Percentiles rank a stretch among this genome's conserved stretches.
Evolutionary conservation across 2,797 vertebrate genomes (phyloP).

Genomic region (Eulemur rubriventer): DNA sequence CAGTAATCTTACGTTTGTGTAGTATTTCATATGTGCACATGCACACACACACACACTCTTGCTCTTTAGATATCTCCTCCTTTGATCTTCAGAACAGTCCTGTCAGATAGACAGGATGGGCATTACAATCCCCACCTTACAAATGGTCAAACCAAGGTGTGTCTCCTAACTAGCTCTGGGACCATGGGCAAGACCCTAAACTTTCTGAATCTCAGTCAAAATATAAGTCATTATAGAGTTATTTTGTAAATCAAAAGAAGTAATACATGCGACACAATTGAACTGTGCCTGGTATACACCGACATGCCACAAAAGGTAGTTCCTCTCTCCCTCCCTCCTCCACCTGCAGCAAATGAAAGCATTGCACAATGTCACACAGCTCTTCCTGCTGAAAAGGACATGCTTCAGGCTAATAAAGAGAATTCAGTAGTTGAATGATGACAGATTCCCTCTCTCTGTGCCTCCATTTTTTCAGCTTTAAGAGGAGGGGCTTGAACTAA

Average conservation of each 20-base stretch:
- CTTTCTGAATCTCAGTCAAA: background rate
- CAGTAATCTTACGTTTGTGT: background rate
- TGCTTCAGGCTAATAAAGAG: background rate
- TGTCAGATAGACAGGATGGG: background rate
- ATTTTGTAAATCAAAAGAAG: background rate
- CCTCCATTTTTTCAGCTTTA: background rate
- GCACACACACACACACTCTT: background rate
- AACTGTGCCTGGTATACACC: background rate
- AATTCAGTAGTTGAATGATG: background rate
- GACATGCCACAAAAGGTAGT: accelerated
- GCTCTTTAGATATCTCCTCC: background rate
- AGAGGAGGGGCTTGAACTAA: background rate
- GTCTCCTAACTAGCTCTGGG: background rate
- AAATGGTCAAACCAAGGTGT: background rate
- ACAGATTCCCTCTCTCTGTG: background rate
- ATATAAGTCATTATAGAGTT: background rate
- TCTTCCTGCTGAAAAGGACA: background rate
- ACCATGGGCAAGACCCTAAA: background rate
- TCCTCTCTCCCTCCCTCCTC: background rate
- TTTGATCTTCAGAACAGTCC: background rate
- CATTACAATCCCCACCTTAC: background rate
- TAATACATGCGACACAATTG: background rate
- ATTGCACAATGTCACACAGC: background rate
- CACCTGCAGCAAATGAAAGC: background rate
- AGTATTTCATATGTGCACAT: background rate